phyloP scores from a whole-genome alignment of 92 coral and sea anemone genomes.

The Parazoanthus swiftii region DNA sequence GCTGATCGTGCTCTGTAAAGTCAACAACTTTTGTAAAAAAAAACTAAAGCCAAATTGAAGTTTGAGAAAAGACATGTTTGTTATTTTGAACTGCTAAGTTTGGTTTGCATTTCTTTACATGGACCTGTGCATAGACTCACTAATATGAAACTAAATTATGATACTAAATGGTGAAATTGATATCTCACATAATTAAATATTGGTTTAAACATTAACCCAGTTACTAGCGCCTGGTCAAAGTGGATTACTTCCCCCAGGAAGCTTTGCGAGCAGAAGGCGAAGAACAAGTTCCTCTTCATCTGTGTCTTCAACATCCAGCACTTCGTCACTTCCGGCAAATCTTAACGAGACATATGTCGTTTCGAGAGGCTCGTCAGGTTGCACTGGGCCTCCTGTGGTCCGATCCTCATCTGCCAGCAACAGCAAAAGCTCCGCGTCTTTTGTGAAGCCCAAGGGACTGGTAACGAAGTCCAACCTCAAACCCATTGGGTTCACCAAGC shows the following conservation, averaged over 20 bases:
- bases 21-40: no score
- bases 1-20: no score
- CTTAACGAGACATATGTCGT: conserved; percentile 72
- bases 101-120: no score
- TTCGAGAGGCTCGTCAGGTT: conserved; percentile 42
- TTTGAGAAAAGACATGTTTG: no score
- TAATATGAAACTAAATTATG: no score
- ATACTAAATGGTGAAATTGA: background rate
- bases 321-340: conserved; percentile 63
- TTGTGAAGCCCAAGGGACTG: conserved; percentile 45
- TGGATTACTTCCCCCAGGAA: conserved; percentile 71
- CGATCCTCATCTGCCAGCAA: background rate
- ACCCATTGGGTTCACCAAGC: conserved; percentile 51
- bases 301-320: conserved; percentile 70
- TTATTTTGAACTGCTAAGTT: no score
- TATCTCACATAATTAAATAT: background rate
- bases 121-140: no score
- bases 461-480: conserved; percentile 64
- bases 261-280: conserved; percentile 49
- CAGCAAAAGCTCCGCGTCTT: conserved; percentile 15
- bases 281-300: conserved; percentile 81
- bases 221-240: conserved; percentile 51
- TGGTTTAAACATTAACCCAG: conserved; percentile 13
- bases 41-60: no score
- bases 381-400: background rate